These are phyloP conservation scores for Pomacea canaliculata DNA, from an alignment of 2,888 invertebrate species.

Conservation along the genomic window DNA sequence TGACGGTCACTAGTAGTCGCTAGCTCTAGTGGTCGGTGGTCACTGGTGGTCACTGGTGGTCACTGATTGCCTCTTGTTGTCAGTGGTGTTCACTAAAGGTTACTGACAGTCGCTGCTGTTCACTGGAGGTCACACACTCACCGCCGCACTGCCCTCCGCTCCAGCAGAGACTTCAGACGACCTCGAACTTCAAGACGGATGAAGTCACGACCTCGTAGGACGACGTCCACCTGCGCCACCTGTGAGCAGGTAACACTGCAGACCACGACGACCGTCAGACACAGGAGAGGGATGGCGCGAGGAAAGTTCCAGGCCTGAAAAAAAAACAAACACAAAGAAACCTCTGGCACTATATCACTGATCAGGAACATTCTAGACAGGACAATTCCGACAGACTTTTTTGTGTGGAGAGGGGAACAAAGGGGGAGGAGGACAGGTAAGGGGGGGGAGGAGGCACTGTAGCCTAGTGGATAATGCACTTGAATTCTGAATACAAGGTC, in stretches of 20 bases:
- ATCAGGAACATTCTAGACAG: too few species aligned
- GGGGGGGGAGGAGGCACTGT: too few species aligned
- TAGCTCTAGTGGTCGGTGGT: background rate
- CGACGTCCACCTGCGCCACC: background rate
- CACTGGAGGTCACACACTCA: background rate
- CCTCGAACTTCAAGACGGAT: background rate
- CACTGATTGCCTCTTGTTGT: too few species aligned
- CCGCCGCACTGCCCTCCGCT: background rate
- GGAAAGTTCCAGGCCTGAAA: constrained; percentile 16
- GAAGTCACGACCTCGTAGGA: background rate
- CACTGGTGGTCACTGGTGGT: background rate
- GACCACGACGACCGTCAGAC: constrained; percentile 14
- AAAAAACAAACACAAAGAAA: constrained; percentile 5
- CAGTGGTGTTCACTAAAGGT: too few species aligned
- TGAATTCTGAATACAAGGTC: too few species aligned
- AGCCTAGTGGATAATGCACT: too few species aligned
- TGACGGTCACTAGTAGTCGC: background rate
- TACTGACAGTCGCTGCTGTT: too few species aligned
- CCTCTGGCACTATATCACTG: background rate
- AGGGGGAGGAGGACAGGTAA: too few species aligned
- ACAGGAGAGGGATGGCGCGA: constrained; percentile 26
- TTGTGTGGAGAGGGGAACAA: too few species aligned
- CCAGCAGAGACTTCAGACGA: background rate
- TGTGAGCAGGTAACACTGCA: constrained; percentile 5
- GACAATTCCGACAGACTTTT: too few species aligned